Conservation (phyloP, 2,888 invertebrate species). For the Halictus quadricinctus region DNA sequence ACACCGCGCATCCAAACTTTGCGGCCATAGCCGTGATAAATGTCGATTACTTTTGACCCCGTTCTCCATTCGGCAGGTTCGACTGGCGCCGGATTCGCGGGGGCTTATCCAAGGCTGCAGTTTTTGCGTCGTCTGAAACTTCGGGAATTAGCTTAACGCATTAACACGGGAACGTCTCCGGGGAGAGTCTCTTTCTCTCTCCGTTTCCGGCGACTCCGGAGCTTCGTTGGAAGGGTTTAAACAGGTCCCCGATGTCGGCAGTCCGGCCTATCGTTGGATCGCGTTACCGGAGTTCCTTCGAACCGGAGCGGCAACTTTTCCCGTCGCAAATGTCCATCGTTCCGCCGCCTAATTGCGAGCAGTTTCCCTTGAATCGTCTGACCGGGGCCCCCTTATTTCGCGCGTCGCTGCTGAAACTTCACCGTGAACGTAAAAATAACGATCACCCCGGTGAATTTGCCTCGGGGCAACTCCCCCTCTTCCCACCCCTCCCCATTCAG, state of each 20-base stretch:
- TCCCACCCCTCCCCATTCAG: background rate
- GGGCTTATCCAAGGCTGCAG: background rate
- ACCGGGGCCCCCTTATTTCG: slow-evolving; percentile 1
- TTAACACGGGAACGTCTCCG: slow-evolving; percentile 39
- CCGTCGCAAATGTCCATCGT: slow-evolving; percentile 18
- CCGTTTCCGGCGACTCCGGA: background rate
- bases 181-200: background rate
- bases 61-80: background rate
- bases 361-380: slow-evolving; percentile 12
- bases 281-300: slow-evolving; percentile 20
- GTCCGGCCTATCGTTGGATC: slow-evolving; percentile 28
- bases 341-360: slow-evolving; percentile 25
- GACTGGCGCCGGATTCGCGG: background rate
- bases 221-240: slow-evolving; percentile 30
- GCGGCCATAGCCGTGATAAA: background rate
- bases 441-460: slow-evolving; percentile 22
- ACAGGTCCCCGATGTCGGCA: slow-evolving; percentile 24
- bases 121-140: slow-evolving; percentile 55
- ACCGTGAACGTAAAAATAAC: slow-evolving; percentile 26
- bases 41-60: background rate
- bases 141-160: slow-evolving; percentile 57
- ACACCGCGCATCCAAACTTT: background rate
- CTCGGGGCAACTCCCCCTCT: background rate
- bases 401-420: slow-evolving; percentile 12
- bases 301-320: slow-evolving; percentile 5